Evolutionary conservation across 2,797 vertebrate species (phyloP), one percentile per base, ranked within the genome.

Genomic region (Sylvilagus floridanus): DNA sequence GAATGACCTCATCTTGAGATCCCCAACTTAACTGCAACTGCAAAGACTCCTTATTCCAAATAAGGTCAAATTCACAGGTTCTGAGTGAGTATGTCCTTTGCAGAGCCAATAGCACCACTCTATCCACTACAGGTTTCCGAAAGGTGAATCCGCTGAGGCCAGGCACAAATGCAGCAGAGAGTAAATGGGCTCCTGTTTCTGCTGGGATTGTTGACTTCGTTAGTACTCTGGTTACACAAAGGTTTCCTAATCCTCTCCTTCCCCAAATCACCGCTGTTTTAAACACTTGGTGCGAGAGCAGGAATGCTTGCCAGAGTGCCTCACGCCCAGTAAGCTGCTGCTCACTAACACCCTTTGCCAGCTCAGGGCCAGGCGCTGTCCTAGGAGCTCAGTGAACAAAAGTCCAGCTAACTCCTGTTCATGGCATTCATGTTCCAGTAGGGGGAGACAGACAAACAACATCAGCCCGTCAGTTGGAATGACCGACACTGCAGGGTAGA

Each of bases 371-470:
- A 75, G 86, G 63, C 28, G 57, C 73, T 62, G 28, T n/a, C 88
- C 85, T 50, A 79, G 77, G 42, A 6, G 6, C 83, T 78, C 28
- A 32, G 11, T 57, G 37, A 88, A 69, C 11, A 69, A 54, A 78
- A 87, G 28, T 7, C 66, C 37, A 9, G 42, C 66, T 24, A 62
- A 42, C 26, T 8, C 63, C 52, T 83, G 42, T 85, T 73, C 47
- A 76, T 78, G 62, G 47, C 37, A 1, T 42, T 52, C 72, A 50
- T 52, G 71, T 96, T 91, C 84, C 84, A 96, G 93, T 76, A 96
- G 94, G 73, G 93, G 96, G 95, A 85, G 94, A 90, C 69, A 77
- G 32, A 86, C 37, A 60, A 79, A 21, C 52, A 90, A 77, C n/a
- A 24, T 17, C 71, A 65, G 52, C 30, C 75, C 6, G 21, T 32